Conservation (phyloP, 2,888 invertebrate genomes). For the Altica lythri region DNA sequence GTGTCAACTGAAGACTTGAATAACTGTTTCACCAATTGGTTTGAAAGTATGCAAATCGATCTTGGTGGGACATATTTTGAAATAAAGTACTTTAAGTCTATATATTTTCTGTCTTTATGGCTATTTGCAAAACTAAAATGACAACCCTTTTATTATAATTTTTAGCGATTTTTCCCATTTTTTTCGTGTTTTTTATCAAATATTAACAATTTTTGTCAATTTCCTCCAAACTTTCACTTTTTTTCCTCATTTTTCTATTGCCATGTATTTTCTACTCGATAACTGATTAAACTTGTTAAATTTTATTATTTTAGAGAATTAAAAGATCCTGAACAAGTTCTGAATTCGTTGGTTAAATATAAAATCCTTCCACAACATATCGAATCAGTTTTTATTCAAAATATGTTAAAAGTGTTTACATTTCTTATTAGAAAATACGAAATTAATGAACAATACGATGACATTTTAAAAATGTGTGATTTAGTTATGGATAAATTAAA, state of each 20-base stretch:
- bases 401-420: slow-evolving; percentile 86
- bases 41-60: too few species aligned
- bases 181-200: too few species aligned
- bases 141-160: too few species aligned
- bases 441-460: slow-evolving; percentile 62
- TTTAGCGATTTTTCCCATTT: too few species aligned
- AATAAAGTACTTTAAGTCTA: too few species aligned
- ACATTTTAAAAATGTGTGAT: slow-evolving; percentile 67
- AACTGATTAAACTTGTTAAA: neutral
- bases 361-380: slow-evolving; percentile 87
- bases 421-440: slow-evolving; percentile 69
- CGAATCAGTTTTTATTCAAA: slow-evolving; percentile 95
- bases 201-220: too few species aligned
- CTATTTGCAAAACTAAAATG: too few species aligned
- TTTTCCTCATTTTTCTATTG: neutral
- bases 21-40: too few species aligned
- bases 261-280: slow-evolving; percentile 7
- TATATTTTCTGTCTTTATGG: too few species aligned
- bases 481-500: slow-evolving; percentile 75
- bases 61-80: too few species aligned
- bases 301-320: slow-evolving; percentile 61
- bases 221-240: too few species aligned
- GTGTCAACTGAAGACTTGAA: too few species aligned
- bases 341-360: slow-evolving; percentile 79
- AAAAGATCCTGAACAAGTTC: slow-evolving; percentile 70